Evolutionary conservation across 1,140 invertebrate species (phyloP), one percentile per base, ranked within the genome.

Genomic region (Papilio aristodemus): DNA sequence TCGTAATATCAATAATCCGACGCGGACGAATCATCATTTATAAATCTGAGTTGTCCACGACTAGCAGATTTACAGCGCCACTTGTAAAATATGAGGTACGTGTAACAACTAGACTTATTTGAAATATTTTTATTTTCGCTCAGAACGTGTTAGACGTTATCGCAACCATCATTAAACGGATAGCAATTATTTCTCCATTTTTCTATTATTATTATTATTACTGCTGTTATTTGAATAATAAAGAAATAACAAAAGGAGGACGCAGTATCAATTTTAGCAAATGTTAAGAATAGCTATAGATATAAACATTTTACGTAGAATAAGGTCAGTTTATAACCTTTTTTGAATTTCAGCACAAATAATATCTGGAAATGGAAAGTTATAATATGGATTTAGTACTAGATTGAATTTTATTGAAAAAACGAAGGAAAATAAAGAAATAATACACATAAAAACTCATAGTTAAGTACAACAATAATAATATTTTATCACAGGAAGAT

Each of bases 1-100:
- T 76, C 63, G 27, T 72, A 73, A 79, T 81, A 83, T 80, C 76
- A 82, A 83, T 79, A 78, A 68, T 22, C 17, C 43, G 17, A 54
- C 54, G 66, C 67, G 67, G 38, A 64, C 25, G 76, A 76, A 75
- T 74, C 63, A 74, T 80, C 75, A 75, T 79, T 79, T 77, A 79
- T 83, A 76, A 77, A 71, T 71, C 73, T 69, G 62, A 36, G 63
- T 32, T 74, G 72, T 74, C 72, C 68, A 70, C 69, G 62, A 46
- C 68, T 46, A 13, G 13, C 27, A 60, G 72, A 77, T 77, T 74
- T 76, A 76, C 70, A 67, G 43, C 70, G 39, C 67, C 69, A 66
- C 67, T 41, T 63, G 71, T 76, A 70, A 74, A 70, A 72, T 76
- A 74, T 74, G 62, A 69, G 60, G n/a, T 41, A 66, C 68, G 57